Conservation (phyloP, 2,888 invertebrate genomes). For the Sinopyrophorus schimmeli region DNA sequence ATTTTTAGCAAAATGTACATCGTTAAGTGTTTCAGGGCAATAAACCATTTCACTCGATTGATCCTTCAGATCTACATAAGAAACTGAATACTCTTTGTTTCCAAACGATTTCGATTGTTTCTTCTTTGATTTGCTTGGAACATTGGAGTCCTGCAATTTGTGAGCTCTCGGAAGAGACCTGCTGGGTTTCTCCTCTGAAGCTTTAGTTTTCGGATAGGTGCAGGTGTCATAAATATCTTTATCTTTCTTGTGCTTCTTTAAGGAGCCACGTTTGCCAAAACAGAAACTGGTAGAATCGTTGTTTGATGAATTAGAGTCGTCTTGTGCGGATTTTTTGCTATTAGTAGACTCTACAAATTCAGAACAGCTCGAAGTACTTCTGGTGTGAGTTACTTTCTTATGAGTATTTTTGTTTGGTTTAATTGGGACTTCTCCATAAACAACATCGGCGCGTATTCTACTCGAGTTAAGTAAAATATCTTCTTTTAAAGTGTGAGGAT, state of each 20-base stretch:
- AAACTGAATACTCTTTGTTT: slow-evolving; percentile 35
- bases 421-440: slow-evolving; percentile 57
- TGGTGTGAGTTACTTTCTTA: slow-evolving; percentile 31
- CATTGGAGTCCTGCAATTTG: slow-evolving; percentile 6
- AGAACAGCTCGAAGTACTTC: slow-evolving; percentile 42
- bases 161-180: slow-evolving; percentile 49
- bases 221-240: slow-evolving; percentile 41
- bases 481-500: slow-evolving; percentile 44
- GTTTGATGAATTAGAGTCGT: slow-evolving; percentile 2
- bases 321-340: background rate
- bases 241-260: slow-evolving; percentile 45
- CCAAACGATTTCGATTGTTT: slow-evolving; percentile 13
- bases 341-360: slow-evolving; percentile 1
- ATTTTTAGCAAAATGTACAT: slow-evolving; percentile 52
- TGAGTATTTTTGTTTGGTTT: slow-evolving; percentile 40
- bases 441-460: slow-evolving; percentile 60
- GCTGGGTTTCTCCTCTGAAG: slow-evolving; percentile 44
- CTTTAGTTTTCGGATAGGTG: slow-evolving; percentile 48
- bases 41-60: slow-evolving; percentile 52
- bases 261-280: slow-evolving; percentile 52
- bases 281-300: slow-evolving; percentile 46
- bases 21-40: slow-evolving; percentile 50
- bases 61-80: slow-evolving; percentile 39
- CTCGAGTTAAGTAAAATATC: slow-evolving; percentile 46
- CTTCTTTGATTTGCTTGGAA: slow-evolving; percentile 14